Evolutionary conservation across 2,113 vertebrate species (phyloP).

Genomic region (Halichoerus grypus): DNA sequence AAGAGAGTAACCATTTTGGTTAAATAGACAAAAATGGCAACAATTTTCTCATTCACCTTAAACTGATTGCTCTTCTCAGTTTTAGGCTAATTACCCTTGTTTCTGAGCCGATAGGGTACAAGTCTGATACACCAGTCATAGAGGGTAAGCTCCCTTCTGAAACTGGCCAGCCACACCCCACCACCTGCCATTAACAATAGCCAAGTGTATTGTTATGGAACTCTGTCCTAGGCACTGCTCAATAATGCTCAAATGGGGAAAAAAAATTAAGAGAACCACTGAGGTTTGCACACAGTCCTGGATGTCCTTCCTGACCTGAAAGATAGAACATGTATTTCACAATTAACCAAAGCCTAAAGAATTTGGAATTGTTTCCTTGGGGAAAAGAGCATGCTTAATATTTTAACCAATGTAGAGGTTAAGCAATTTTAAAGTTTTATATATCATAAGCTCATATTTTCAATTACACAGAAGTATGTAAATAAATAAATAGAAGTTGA

Average conservation of each 20-base stretch:
- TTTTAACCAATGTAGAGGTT: neutral
- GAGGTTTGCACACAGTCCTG: neutral
- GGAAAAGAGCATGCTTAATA: neutral
- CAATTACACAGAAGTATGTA: neutral
- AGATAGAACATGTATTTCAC: neutral
- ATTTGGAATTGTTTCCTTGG: neutral
- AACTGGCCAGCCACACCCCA: fast-evolving
- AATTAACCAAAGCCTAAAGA: neutral
- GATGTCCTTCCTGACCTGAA: neutral
- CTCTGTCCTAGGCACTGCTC: neutral
- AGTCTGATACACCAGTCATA: neutral
- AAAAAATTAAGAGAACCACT: neutral
- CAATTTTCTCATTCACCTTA: neutral
- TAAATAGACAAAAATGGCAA: neutral
- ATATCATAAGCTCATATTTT: neutral
- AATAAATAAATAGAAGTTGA: neutral
- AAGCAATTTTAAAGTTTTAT: neutral
- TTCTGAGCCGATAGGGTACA: neutral
- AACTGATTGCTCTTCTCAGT: neutral
- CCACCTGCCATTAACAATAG: neutral
- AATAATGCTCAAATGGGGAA: neutral
- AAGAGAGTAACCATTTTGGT: neutral
- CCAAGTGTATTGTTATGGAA: neutral
- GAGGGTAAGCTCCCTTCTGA: neutral
- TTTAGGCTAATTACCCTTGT: neutral